A percentile compares a stretch with the other conserved stretches of the same genome.
phyloP scores from a whole-genome alignment of 2,113 vertebrate genomes.

The Carettochelys insculpta region DNA sequence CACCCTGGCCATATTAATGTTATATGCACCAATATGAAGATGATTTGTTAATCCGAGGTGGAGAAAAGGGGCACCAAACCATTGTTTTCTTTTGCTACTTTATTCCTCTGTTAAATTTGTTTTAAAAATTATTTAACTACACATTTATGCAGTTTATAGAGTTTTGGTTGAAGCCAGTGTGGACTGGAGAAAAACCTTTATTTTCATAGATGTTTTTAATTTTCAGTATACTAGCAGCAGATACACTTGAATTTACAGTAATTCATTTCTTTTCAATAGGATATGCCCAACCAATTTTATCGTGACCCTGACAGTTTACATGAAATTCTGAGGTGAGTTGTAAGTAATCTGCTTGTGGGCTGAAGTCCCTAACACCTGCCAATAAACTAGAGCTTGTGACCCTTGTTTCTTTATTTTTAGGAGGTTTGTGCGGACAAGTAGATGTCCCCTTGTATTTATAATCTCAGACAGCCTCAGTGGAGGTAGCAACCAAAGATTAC shows the following conservation, averaged over 20 bases:
- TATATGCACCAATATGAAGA: too few relatives aligned
- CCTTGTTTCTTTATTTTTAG: slow-evolving; percentile 69
- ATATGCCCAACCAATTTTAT: slow-evolving; percentile 97
- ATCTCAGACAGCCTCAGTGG: slow-evolving; percentile 90
- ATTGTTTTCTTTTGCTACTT: not conserved
- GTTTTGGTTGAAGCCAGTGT: not conserved
- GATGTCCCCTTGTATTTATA: slow-evolving; percentile 89
- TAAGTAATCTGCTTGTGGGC: not conserved
- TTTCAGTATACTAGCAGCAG: not conserved
- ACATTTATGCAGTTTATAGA: too few relatives aligned
- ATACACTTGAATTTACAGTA: slow-evolving; percentile 11
- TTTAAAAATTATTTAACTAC: not conserved
- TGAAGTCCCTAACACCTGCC: not conserved
- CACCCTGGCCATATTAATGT: too few relatives aligned
- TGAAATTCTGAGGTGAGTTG: slow-evolving; percentile 88
- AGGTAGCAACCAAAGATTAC: slow-evolving; percentile 83
- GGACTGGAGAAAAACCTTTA: not conserved
- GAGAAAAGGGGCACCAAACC: not conserved
- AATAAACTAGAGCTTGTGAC: not conserved
- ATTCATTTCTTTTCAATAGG: slow-evolving; percentile 77
- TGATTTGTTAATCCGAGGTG: too few relatives aligned
- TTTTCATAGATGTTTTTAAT: rapidly evolving
- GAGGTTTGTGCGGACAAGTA: slow-evolving; percentile 81
- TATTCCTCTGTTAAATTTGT: not conserved
- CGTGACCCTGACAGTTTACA: slow-evolving; percentile 86